These are phyloP conservation scores for Pantala flavescens DNA, from an alignment of 1,140 invertebrate species.

Conservation along the genomic window DNA sequence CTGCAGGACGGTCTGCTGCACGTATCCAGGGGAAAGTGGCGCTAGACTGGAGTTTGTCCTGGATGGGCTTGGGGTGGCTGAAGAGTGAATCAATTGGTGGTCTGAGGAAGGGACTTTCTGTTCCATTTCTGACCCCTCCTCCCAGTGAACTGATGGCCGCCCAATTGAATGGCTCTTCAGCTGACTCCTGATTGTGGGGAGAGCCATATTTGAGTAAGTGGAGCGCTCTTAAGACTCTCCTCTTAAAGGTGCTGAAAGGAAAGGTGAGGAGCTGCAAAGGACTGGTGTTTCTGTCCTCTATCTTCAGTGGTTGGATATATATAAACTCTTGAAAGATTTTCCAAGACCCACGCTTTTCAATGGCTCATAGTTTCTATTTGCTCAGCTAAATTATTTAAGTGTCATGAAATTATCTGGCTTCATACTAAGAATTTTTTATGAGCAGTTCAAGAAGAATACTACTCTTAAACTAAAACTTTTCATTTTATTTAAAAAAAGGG, in stretches of 20 bases:
- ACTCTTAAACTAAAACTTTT: no score
- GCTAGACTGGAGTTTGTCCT: neutral
- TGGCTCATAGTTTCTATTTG: no score
- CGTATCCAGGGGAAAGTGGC: neutral
- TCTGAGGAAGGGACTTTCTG: neutral
- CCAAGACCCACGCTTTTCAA: no score
- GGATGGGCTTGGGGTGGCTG: neutral
- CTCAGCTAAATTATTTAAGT: no score
- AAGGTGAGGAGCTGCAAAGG: neutral
- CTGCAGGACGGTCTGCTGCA: neutral
- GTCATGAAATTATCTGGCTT: no score
- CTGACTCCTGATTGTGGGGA: neutral
- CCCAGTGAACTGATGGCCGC: constrained; percentile 6
- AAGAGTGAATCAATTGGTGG: neutral
- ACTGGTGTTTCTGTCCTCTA: neutral
- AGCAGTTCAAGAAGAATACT: no score
- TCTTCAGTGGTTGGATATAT: no score
- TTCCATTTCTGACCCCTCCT: neutral
- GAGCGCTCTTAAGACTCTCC: constrained; percentile 4
- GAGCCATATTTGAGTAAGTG: constrained; percentile 9
- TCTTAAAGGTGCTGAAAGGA: constrained; percentile 1
- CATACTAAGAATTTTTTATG: no score
- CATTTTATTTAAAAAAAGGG: no score
- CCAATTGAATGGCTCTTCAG: neutral
- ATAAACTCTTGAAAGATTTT: no score